A percentile compares a stretch with the other conserved stretches of the same genome.
Conservation (phyloP, 2,888 invertebrate species). For the Cephus pulcher region DNA sequence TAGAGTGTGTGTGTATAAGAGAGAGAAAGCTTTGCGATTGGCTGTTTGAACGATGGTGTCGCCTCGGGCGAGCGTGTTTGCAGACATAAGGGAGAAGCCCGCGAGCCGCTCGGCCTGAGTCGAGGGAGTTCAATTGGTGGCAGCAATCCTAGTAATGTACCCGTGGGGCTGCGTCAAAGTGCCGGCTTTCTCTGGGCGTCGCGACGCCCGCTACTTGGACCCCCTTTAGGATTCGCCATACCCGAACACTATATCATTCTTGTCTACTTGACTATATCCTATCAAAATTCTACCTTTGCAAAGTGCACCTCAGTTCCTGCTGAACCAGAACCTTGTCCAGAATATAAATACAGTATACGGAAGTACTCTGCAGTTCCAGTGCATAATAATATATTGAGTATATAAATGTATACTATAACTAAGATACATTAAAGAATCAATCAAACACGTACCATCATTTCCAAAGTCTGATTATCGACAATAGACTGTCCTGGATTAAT, state of each 20-base stretch:
- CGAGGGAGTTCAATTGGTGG: constrained; percentile 57
- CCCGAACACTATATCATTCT: constrained; percentile 7
- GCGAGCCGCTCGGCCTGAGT: constrained; percentile 26
- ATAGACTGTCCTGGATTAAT: no score
- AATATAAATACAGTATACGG: background rate
- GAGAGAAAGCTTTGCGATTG: constrained; percentile 41
- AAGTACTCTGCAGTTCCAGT: background rate
- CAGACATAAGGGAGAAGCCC: constrained; percentile 47
- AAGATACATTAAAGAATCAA: background rate
- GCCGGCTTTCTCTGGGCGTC: constrained; percentile 31
- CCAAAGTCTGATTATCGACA: background rate
- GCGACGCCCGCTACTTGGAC: background rate
- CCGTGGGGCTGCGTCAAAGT: constrained; percentile 64
- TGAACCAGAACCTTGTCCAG: background rate
- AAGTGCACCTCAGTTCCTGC: background rate
- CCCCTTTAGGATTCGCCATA: constrained; percentile 25
- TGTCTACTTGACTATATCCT: background rate
- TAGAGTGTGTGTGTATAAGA: background rate
- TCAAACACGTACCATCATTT: background rate
- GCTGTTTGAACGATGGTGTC: constrained; percentile 59
- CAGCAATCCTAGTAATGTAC: constrained; percentile 64
- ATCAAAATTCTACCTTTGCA: background rate
- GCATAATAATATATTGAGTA: background rate
- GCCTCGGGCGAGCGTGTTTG: constrained; percentile 58
- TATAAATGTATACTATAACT: background rate